Evolutionary conservation across 2,888 invertebrate species (phyloP).

Genomic region (Erpobdella octoculata): DNA sequence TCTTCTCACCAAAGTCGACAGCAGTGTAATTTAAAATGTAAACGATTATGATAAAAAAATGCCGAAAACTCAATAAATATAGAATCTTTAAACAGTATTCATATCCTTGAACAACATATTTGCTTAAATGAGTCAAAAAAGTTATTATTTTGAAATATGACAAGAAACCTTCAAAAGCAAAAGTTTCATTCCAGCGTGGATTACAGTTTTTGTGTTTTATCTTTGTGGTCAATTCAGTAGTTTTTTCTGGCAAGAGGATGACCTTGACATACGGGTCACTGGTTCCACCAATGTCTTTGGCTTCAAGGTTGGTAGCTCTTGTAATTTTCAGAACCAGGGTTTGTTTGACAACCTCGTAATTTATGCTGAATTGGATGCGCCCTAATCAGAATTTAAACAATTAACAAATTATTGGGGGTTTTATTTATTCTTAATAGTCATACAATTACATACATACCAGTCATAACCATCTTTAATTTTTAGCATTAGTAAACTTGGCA

Average conservation of each 20-base stretch:
- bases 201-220: slow-evolving; percentile 23
- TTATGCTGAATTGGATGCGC: background rate
- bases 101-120: too few relatives aligned
- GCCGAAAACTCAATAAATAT: too few relatives aligned
- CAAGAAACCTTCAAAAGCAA: slow-evolving; percentile 15
- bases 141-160: background rate
- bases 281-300: slow-evolving; percentile 16
- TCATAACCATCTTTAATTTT: too few relatives aligned
- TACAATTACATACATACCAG: too few relatives aligned
- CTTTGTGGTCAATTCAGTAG: background rate
- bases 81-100: too few relatives aligned
- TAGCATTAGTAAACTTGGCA: too few relatives aligned
- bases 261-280: slow-evolving; percentile 26
- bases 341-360: background rate
- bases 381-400: background rate
- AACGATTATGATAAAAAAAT: too few relatives aligned
- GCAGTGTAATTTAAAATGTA: too few relatives aligned
- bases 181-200: slow-evolving; percentile 20
- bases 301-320: background rate
- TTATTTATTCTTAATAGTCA: too few relatives aligned
- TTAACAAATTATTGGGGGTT: background rate
- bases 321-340: slow-evolving; percentile 8
- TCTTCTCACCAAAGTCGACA: too few relatives aligned
- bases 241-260: background rate
- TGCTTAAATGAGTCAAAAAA: too few relatives aligned